Base-by-base conservation (phyloP, 1,140 invertebrate species). In the Drosophila neocordata region DNA sequence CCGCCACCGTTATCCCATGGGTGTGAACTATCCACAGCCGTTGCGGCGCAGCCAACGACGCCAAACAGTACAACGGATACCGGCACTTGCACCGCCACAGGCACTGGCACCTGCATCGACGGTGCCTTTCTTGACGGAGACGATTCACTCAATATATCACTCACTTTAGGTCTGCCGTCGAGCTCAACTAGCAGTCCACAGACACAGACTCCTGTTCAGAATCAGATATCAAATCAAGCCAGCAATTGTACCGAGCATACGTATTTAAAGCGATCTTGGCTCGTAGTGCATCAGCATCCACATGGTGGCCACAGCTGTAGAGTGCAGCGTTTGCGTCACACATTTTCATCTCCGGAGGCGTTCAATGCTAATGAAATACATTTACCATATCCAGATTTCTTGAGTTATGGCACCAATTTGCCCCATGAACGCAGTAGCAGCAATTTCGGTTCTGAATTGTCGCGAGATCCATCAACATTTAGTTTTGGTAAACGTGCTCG, bases 61-160 rank as follows among this genome's bases (percentile, higher is more conserved):
- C 74, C 85, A 44, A 78, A 72, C 59, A 87, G 83, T 56, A 65
- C 75, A 72, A 58, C 80, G 65, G 79, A 89, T 69, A 76, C 79
- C 52, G 67, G 84, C 75, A 78, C 83, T 24, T 1, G 24, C 2
- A 76, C 79, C 52, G 67, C 80, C 76, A 79, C 41, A 2, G 15
- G 15, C 8, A 48, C 41, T 3, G 41, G 41, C 8, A 15, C 41
- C 15, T 8, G 15, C 73, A 77, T 81, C 65, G 74, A 79, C 55
- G 74, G 69, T 55, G 85, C 76, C 69, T 71, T 73, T 18, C 74
- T 63, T 37, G 75, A 87, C 62, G 64, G 71, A 38, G 70, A 88
- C 62, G 72, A 84, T 57, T 91, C 90, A 52, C 90, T 91, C 77
- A 87, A 90, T 78, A 91, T 91, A 80, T 91, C 90, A 71, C 85